These are phyloP conservation scores for Parazoanthus swiftii DNA, from an alignment of 92 coral and sea anemone species.

Conservation along the genomic window DNA sequence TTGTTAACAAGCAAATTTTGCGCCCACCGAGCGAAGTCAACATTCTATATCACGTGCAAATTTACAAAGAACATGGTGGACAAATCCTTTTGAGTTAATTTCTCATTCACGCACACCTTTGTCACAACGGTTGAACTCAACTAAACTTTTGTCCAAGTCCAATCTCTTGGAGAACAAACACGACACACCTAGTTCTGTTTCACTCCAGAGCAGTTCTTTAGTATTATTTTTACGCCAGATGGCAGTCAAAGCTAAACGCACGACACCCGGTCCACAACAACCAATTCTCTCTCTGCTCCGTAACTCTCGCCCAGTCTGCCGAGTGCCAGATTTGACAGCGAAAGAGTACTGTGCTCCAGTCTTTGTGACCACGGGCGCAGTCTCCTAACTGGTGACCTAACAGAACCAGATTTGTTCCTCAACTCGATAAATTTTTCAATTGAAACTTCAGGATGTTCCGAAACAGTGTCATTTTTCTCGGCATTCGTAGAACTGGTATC, in stretches of 20 bases:
- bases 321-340: conserved; percentile 61
- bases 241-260: conserved; percentile 38
- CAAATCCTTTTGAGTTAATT: background rate
- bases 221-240: background rate
- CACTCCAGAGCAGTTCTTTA: background rate
- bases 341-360: conserved; percentile 47
- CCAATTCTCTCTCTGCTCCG: conserved; percentile 55
- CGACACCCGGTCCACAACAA: conserved; percentile 65
- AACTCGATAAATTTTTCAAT: conserved; percentile 39
- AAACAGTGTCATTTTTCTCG: background rate
- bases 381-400: conserved; percentile 35
- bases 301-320: conserved; percentile 73
- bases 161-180: background rate
- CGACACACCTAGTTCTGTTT: background rate
- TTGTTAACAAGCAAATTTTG: background rate
- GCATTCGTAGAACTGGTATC: conserved; percentile 26
- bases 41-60: background rate
- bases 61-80: background rate
- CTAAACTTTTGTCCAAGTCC: background rate
- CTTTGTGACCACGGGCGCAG: conserved; percentile 52
- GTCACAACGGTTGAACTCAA: background rate
- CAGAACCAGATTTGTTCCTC: conserved; percentile 36
- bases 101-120: background rate
- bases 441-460: background rate
- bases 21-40: background rate